These are phyloP conservation scores for Dastarcus helophoroides DNA, from an alignment of 2,888 invertebrate genomes.

Conservation along the genomic window DNA sequence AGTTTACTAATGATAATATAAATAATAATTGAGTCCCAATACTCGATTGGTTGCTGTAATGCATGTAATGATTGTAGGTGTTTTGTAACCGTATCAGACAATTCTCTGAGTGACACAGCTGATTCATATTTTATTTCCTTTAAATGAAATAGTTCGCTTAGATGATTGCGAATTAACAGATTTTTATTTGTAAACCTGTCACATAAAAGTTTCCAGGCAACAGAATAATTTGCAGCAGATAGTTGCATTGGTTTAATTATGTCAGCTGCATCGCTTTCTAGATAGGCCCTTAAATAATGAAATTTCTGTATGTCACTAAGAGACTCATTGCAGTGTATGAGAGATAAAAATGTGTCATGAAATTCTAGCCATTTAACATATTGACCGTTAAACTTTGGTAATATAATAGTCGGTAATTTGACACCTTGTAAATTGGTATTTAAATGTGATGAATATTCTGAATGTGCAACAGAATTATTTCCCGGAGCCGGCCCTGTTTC, in stretches of 20 bases:
- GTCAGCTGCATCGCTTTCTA: slow-evolving; percentile 12
- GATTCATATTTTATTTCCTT: slow-evolving; percentile 12
- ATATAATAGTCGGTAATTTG: slow-evolving; percentile 9
- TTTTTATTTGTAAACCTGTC: slow-evolving; percentile 15
- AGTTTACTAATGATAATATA: slow-evolving; percentile 10
- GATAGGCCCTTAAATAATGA: slow-evolving; percentile 12
- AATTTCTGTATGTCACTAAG: slow-evolving; percentile 14
- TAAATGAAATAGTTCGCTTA: slow-evolving; percentile 14
- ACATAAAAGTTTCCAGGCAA: slow-evolving; percentile 12
- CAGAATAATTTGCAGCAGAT: slow-evolving; percentile 13
- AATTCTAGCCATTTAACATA: slow-evolving; percentile 13
- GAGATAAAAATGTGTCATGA: slow-evolving; percentile 11
- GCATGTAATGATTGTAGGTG: slow-evolving; percentile 13
- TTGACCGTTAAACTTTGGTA: slow-evolving; percentile 11
- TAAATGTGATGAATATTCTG: no score
- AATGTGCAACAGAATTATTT: no score
- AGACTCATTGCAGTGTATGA: slow-evolving; percentile 10
- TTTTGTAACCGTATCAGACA: slow-evolving; percentile 13
- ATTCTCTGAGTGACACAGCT: slow-evolving; percentile 8
- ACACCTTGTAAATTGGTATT: slow-evolving; percentile 2
- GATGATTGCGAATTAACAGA: slow-evolving; percentile 14
- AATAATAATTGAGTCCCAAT: slow-evolving; percentile 15
- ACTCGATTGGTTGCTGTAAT: slow-evolving; percentile 11
- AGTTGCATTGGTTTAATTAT: slow-evolving; percentile 12
- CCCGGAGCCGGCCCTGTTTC: no score